phyloP scores from a whole-genome alignment of 2,888 invertebrate species.

The Dicycla oo region DNA sequence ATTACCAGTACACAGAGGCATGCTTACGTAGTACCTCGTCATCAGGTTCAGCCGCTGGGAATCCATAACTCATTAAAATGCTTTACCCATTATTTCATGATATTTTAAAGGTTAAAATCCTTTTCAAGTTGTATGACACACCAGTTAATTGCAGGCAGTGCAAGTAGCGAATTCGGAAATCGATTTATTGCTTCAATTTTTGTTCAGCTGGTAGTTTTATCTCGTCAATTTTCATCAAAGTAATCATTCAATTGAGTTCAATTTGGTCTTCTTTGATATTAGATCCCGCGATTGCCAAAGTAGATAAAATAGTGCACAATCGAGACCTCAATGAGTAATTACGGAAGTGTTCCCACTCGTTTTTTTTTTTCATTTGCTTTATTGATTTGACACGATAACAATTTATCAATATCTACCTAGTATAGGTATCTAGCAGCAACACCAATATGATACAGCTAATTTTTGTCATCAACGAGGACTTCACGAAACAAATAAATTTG shows the following conservation, averaged over 20 bases:
- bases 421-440: neutral
- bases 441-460: neutral
- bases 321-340: conserved; percentile 23
- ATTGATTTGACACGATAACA: conserved; percentile 12
- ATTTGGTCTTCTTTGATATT: conserved; percentile 53
- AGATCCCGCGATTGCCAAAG: conserved; percentile 48
- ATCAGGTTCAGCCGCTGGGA: conserved; percentile 9
- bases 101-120: conserved; percentile 11
- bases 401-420: neutral
- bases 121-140: conserved; percentile 11
- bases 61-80: conserved; percentile 6
- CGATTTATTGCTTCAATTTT: conserved; percentile 52
- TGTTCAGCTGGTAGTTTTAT: conserved; percentile 49
- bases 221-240: conserved; percentile 55
- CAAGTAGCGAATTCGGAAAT: conserved; percentile 44
- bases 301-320: conserved; percentile 51
- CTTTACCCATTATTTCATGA: conserved; percentile 4
- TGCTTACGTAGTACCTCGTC: conserved; percentile 17
- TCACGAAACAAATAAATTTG: neutral
- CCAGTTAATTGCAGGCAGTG: conserved; percentile 23
- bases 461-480: neutral
- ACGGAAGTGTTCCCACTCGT: conserved; percentile 12
- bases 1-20: neutral
- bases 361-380: conserved; percentile 15
- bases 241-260: conserved; percentile 66